phyloP scores from a whole-genome alignment of 2,113 vertebrate species.

The Brienomyrus brachyistius region DNA sequence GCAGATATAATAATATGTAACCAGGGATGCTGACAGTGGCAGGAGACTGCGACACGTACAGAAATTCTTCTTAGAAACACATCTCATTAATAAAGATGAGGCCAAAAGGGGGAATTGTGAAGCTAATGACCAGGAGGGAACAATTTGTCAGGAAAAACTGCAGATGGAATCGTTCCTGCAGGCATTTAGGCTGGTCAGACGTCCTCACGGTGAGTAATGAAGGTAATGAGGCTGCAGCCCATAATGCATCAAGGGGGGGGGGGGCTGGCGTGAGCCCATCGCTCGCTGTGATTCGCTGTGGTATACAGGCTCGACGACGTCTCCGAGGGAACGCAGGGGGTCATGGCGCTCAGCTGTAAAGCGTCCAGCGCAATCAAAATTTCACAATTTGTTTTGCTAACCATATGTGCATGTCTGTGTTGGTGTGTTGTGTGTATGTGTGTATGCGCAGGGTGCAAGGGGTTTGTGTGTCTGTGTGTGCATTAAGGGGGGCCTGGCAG shows the following conservation, averaged over 20 bases:
- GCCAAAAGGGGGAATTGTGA: neutral
- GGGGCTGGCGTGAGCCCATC: neutral
- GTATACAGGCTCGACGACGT: neutral
- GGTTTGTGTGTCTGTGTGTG: neutral
- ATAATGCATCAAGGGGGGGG: neutral
- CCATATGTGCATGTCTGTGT: neutral
- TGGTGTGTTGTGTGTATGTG: neutral
- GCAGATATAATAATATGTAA: neutral
- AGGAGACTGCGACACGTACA: neutral
- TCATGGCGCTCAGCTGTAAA: neutral
- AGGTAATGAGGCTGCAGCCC: neutral
- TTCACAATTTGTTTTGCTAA: neutral
- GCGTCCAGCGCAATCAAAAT: neutral
- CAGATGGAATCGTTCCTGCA: neutral
- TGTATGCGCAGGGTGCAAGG: neutral
- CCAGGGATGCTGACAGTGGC: neutral
- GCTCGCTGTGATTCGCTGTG: neutral
- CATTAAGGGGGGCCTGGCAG: neutral
- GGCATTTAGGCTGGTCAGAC: conserved; percentile 5
- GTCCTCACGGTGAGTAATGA: neutral
- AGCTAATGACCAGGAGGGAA: neutral
- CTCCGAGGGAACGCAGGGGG: neutral
- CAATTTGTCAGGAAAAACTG: neutral
- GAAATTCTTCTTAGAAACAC: neutral
- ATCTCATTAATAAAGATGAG: neutral